Evolutionary conservation across 2,113 vertebrate genomes (phyloP).

Genomic region (Pavo muticus): DNA sequence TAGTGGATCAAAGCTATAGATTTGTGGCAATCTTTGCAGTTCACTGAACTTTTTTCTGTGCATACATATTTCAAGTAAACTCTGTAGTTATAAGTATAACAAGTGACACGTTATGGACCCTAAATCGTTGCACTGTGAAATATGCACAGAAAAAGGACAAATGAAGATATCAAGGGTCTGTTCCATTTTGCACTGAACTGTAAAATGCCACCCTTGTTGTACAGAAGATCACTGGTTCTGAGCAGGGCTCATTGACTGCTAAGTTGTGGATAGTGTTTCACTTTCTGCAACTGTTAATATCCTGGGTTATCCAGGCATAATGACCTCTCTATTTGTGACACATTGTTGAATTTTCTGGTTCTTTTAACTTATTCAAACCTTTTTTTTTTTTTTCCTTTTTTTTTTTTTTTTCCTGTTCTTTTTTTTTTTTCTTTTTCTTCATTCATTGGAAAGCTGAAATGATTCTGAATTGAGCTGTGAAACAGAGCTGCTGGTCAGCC

Average conservation of each 20-base stretch:
- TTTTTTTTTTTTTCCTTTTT: background rate
- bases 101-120: conserved; percentile 85
- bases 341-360: conserved; percentile 88
- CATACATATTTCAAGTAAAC: conserved; percentile 82
- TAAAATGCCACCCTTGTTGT: conserved; percentile 82
- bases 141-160: conserved; percentile 82
- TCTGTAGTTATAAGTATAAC: conserved; percentile 74
- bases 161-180: conserved; percentile 83
- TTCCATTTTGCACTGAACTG: conserved; percentile 83
- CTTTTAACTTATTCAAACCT: conserved; percentile 84
- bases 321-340: conserved; percentile 86
- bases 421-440: background rate
- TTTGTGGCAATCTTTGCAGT: conserved; percentile 80
- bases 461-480: conserved; percentile 71
- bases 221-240: conserved; percentile 81
- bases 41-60: conserved; percentile 78
- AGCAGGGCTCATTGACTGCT: conserved; percentile 80
- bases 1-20: conserved; percentile 46
- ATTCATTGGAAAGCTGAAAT: conserved; percentile 75
- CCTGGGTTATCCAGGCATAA: conserved; percentile 84
- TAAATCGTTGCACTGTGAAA: conserved; percentile 83
- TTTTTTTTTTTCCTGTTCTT: background rate
- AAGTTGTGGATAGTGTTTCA: conserved; percentile 84
- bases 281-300: conserved; percentile 83
- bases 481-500: conserved; percentile 68